Evolutionary conservation across 2,888 invertebrate genomes (phyloP).

Genomic region (Lysandra bellargus): DNA sequence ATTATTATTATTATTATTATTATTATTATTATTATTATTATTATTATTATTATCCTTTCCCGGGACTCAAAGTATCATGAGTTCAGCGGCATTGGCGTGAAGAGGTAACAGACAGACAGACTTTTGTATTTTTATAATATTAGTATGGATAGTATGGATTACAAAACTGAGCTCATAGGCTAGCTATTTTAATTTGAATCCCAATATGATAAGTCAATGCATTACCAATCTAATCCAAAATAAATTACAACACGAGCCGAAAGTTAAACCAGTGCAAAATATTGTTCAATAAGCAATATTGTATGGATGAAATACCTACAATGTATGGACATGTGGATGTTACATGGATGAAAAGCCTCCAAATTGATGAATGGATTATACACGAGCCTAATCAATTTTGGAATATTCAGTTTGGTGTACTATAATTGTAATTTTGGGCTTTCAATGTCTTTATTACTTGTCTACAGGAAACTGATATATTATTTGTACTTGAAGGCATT

Average conservation of each 20-base stretch:
- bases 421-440: neutral
- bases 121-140: no score
- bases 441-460: neutral
- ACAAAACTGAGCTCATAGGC: no score
- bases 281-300: neutral
- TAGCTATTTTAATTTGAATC: no score
- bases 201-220: neutral
- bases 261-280: neutral
- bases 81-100: no score
- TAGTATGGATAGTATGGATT: no score
- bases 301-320: neutral
- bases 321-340: neutral
- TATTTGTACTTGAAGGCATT: no score
- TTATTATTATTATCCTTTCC: no score
- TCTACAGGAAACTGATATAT: no score
- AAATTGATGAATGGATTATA: constrained; percentile 22
- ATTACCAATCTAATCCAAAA: neutral
- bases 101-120: no score
- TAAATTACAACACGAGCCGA: neutral
- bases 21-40: no score
- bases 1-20: no score
- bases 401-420: neutral
- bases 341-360: neutral
- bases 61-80: no score
- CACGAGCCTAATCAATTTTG: constrained; percentile 11